Evolutionary conservation across 1,140 invertebrate genomes (phyloP), one percentile per base, ranked within the genome.

Genomic region (Sinonovacula constricta): DNA sequence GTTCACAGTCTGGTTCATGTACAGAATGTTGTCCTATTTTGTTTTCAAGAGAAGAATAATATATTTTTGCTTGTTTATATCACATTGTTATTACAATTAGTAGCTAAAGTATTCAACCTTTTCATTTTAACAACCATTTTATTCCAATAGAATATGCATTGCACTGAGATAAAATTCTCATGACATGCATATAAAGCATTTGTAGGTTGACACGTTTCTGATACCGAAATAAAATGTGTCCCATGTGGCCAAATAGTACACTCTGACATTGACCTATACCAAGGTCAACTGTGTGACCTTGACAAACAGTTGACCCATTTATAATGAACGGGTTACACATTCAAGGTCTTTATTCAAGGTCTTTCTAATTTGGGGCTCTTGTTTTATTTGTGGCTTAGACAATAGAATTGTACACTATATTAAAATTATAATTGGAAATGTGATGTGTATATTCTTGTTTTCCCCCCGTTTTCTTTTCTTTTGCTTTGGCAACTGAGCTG

Each of bases 351-450:
- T 7, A 12, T 60, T 24, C 28, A 30, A 31, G 12, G 24, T 60
- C 18, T 60, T 24, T 15, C 28, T 28, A 60, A 26, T 15, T 3
- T 28, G 26, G 12, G 30, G 12, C 15, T n/a, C 18, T 30, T 60
- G 57, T 30, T n/a, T 5, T 10, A 56, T 26, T 10, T 4, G 5
- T 60, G 18, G 57, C 33, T 30, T 31, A 30, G 7, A 30, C 14
- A 15, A 60, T 30, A 60, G 24, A 60, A 15, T 28, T 30, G 12
- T 15, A 28, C 14, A 60, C 24, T 60, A 30, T 30, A 49, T 67
- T 51, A n/a, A 67, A n/a, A n/a, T n/a, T n/a, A n/a, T n/a, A n/a
- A n/a, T n/a, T 53, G 63, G 63, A 67, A 28, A 51, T 53, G 24
- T 67, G 63, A 67, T 67, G 66, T 68, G 66, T 53, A 53, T 51